phyloP scores from a whole-genome alignment of 2,888 invertebrate genomes.

The Agapostemon virescens region DNA sequence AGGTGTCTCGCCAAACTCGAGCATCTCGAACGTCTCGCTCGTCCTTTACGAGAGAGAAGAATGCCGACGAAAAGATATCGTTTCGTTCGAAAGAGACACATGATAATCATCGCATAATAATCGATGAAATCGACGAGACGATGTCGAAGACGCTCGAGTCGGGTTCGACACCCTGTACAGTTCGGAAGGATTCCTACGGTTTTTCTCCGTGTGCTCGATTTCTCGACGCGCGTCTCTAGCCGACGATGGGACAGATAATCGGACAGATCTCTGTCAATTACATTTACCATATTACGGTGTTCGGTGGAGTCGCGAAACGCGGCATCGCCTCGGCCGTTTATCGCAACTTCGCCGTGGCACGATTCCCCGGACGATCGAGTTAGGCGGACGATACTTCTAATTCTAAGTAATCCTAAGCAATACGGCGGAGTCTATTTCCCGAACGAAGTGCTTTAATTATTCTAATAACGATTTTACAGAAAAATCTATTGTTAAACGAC shows the following conservation, averaged over 20 bases:
- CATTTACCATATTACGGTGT: background rate
- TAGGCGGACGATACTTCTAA: background rate
- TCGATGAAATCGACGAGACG: no score
- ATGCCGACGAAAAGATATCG: no score
- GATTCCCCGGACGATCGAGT: background rate
- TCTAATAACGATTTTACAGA: conserved; percentile 1
- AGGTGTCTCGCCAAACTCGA: no score
- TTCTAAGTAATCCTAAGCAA: conserved; percentile 5
- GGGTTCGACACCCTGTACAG: no score
- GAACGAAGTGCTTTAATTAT: conserved; percentile 10
- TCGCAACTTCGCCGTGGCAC: no score
- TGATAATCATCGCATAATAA: no score
- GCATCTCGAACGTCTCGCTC: no score
- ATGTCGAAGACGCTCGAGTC: no score
- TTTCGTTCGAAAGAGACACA: no score
- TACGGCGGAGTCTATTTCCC: conserved; percentile 2
- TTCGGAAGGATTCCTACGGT: background rate
- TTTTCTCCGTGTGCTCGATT: background rate
- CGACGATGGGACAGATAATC: conserved; percentile 22
- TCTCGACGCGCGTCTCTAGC: conserved; percentile 1
- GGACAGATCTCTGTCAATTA: conserved; percentile 15
- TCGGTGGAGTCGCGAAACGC: no score
- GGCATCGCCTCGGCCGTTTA: no score
- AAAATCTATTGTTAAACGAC: background rate
- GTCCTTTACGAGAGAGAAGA: no score